Conservation (phyloP, 2,888 invertebrate species). For the Sceliomorpha sp. region DNA sequence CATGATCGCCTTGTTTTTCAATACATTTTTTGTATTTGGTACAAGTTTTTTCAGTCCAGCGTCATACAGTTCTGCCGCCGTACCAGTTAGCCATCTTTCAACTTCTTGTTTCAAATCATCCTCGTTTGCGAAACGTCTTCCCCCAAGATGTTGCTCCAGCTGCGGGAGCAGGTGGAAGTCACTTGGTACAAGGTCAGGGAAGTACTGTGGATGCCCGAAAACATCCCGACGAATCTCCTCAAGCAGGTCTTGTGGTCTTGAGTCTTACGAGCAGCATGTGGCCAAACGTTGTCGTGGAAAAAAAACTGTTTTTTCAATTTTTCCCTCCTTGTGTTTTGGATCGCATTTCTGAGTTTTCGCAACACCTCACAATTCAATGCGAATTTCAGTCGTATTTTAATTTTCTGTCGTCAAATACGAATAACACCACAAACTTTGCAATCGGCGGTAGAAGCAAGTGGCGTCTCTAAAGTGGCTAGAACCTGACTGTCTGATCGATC, state of each 20-base stretch:
- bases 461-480: too few relatives aligned
- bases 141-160: neutral
- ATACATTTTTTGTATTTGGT: too few relatives aligned
- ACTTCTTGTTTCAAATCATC: too few relatives aligned
- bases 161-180: slow-evolving; percentile 33
- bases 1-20: too few relatives aligned
- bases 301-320: slow-evolving; percentile 8
- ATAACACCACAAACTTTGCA: too few relatives aligned
- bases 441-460: too few relatives aligned
- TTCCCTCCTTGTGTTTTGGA: slow-evolving; percentile 32
- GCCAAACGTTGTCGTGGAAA: slow-evolving; percentile 13
- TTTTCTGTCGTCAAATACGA: too few relatives aligned
- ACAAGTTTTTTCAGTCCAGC: neutral
- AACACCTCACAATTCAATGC: neutral
- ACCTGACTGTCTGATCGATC: too few relatives aligned
- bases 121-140: neutral
- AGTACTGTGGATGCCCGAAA: slow-evolving; percentile 36
- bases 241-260: slow-evolving; percentile 7
- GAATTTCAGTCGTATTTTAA: too few relatives aligned
- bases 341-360: slow-evolving; percentile 42
- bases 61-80: neutral
- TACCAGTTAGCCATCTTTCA: too few relatives aligned
- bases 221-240: slow-evolving; percentile 19
- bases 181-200: slow-evolving; percentile 26
- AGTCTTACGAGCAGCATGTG: slow-evolving; percentile 2